phyloP scores from a whole-genome alignment of 1,140 invertebrate species.

The Metopolophium dirhodum region DNA sequence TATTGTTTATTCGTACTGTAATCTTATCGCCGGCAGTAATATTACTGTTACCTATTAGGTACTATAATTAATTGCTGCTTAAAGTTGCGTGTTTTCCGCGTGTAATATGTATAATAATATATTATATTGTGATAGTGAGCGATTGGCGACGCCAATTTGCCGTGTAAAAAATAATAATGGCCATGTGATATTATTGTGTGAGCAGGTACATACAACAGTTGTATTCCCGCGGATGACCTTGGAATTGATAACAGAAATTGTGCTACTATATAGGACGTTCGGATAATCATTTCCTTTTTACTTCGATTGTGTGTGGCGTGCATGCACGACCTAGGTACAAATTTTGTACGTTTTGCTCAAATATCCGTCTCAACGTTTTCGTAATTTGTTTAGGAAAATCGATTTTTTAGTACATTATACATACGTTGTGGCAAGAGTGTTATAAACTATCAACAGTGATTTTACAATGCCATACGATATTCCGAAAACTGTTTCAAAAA shows the following conservation, averaged over 20 bases:
- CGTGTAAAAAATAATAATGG: neutral
- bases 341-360: neutral
- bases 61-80: neutral
- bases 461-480: slow-evolving; percentile 57
- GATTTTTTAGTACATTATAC: neutral
- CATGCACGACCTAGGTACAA: neutral
- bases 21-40: neutral
- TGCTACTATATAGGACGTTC: neutral
- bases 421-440: neutral
- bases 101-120: neutral
- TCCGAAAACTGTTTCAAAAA: slow-evolving; percentile 59
- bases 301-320: neutral
- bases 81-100: neutral
- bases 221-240: slow-evolving; percentile 41
- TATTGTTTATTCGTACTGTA: neutral
- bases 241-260: slow-evolving; percentile 34
- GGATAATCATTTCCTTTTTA: neutral
- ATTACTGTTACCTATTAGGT: neutral
- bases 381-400: neutral
- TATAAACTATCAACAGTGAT: neutral
- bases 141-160: neutral
- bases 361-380: neutral
- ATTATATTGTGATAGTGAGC: neutral
- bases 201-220: neutral
- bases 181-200: neutral